phyloP scores from a whole-genome alignment of 2,797 vertebrate species.

The Cuculus canorus region DNA sequence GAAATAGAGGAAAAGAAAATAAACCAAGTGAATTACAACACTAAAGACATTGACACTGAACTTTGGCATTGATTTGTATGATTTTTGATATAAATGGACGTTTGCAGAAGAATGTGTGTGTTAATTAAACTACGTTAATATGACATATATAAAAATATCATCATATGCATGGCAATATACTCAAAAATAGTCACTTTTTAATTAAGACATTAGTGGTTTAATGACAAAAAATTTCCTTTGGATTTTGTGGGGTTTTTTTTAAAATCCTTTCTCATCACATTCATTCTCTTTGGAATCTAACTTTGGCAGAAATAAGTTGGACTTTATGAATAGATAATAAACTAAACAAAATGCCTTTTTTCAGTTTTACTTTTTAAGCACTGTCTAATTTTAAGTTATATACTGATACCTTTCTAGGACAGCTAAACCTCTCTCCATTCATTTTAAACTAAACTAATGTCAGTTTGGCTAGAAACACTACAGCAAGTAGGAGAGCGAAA shows the following conservation, averaged over 20 bases:
- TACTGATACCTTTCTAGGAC: neutral
- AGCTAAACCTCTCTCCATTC: neutral
- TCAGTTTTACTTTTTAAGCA: neutral
- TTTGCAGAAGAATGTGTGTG: neutral
- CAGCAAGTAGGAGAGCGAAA: neutral
- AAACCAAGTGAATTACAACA: neutral
- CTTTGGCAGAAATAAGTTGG: neutral
- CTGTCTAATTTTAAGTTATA: neutral
- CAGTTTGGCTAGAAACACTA: neutral
- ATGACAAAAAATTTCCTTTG: neutral
- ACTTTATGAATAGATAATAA: neutral
- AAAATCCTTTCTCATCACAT: neutral
- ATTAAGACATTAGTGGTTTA: neutral
- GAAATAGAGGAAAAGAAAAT: neutral
- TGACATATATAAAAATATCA: neutral
- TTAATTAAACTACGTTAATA: neutral
- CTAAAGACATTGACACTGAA: neutral
- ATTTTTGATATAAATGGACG: neutral
- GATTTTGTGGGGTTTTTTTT: fast-evolving
- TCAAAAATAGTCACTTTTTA: neutral
- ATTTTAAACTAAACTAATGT: neutral
- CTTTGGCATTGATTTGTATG: neutral
- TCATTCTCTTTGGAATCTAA: neutral
- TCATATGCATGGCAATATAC: neutral
- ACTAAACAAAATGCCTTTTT: neutral